Evolutionary conservation across 2,797 vertebrate genomes (phyloP).

Genomic region (Rhinichthys osculus): DNA sequence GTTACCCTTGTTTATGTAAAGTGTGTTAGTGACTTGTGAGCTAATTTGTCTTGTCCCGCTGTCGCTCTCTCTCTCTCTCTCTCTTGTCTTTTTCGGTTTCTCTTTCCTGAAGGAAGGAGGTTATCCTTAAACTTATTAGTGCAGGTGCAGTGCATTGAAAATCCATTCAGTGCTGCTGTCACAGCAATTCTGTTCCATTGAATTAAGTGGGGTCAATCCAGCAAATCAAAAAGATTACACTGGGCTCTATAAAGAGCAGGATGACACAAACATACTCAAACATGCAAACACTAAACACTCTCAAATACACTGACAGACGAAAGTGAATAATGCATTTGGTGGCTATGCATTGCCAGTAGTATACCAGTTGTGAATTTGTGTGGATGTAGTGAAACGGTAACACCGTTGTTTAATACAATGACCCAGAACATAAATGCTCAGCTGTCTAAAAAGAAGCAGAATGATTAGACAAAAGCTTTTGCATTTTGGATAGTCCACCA

Average conservation of each 20-base stretch:
- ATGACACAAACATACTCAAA: constrained; percentile 54
- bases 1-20: constrained; percentile 29
- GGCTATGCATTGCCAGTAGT: neutral
- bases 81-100: constrained; percentile 32
- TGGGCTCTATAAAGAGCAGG: constrained; percentile 58
- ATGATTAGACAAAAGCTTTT: neutral
- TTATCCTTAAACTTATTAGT: constrained; percentile 75
- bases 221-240: constrained; percentile 77
- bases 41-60: neutral
- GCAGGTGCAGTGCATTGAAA: constrained; percentile 76
- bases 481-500: neutral
- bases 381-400: neutral
- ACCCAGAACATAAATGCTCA: neutral
- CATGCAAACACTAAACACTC: constrained; percentile 20
- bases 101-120: constrained; percentile 58
- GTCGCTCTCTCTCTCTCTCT: neutral
- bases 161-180: constrained; percentile 78
- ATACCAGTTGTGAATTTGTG: neutral
- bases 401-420: neutral
- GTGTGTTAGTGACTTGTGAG: constrained; percentile 25
- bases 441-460: neutral
- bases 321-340: neutral
- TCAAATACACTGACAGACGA: constrained; percentile 16
- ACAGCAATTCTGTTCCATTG: constrained; percentile 77
- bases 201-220: constrained; percentile 79